Percentiles rank a stretch among this genome's conserved stretches.
Evolutionary conservation across 2,113 vertebrate species (phyloP).

Genomic region (Festucalex cinctus): DNA sequence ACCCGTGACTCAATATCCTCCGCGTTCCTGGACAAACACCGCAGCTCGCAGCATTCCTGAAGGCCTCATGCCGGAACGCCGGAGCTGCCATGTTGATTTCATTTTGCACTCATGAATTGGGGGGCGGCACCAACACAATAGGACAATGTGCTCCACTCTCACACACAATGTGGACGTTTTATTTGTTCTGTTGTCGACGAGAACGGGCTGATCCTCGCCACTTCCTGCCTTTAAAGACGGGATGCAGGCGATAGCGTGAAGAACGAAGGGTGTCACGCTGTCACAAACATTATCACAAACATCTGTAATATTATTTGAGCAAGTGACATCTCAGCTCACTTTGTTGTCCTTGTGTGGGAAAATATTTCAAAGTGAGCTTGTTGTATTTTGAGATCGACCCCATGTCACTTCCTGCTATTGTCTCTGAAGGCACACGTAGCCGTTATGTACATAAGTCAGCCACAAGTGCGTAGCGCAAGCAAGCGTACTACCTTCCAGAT

Average conservation of each 20-base stretch:
- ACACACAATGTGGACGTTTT: neutral
- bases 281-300: neutral
- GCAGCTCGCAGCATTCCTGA: neutral
- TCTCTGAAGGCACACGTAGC: neutral
- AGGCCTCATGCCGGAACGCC: neutral
- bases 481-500: neutral
- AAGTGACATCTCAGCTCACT: neutral
- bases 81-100: neutral
- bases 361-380: neutral
- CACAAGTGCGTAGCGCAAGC: neutral
- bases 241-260: neutral
- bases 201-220: neutral
- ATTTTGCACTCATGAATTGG: neutral
- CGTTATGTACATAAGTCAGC: neutral
- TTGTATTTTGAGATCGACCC: neutral
- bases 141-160: neutral
- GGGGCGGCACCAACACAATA: neutral
- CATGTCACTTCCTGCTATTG: constrained; percentile 7
- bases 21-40: constrained; percentile 5
- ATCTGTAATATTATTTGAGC: neutral
- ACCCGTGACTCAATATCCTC: constrained; percentile 1
- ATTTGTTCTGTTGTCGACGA: neutral
- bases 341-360: neutral
- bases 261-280: neutral
- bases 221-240: neutral